Conservation (phyloP, 2,797 vertebrate genomes). For the Lindbergichthys nudifrons region DNA sequence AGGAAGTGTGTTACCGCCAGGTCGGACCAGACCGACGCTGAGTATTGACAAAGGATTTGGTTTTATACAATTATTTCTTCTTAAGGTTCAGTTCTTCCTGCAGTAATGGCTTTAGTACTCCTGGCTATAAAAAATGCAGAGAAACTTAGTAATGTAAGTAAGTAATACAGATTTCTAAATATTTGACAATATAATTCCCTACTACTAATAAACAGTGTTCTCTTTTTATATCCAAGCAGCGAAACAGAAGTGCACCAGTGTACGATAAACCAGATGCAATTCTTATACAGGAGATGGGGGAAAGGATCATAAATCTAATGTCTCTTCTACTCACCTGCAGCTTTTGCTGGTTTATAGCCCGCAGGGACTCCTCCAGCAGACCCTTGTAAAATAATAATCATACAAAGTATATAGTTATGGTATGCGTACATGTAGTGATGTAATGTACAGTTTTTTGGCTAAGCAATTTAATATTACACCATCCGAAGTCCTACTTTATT, state of each 20-base stretch:
- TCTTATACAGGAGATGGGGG: neutral
- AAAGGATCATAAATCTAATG: constrained; percentile 35
- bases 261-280: constrained; percentile 29
- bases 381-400: constrained; percentile 75
- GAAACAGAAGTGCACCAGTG: constrained; percentile 1
- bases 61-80: constrained; percentile 30
- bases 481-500: constrained; percentile 13
- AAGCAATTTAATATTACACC: constrained; percentile 24
- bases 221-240: neutral
- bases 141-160: neutral
- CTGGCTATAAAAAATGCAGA: neutral
- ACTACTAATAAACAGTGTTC: neutral
- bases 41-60: constrained; percentile 29
- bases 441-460: constrained; percentile 33
- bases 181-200: constrained; percentile 1
- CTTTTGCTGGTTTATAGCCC: constrained; percentile 85
- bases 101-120: neutral
- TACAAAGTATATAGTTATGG: constrained; percentile 50
- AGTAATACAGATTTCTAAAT: neutral
- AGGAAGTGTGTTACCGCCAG: constrained; percentile 46
- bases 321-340: constrained; percentile 77
- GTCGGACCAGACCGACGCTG: constrained; percentile 28
- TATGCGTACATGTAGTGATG: constrained; percentile 25
- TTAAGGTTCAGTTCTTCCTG: constrained; percentile 5
- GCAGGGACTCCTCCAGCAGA: constrained; percentile 73